phyloP scores from a whole-genome alignment of 2,888 invertebrate species.

The Thymelicus lineola region DNA sequence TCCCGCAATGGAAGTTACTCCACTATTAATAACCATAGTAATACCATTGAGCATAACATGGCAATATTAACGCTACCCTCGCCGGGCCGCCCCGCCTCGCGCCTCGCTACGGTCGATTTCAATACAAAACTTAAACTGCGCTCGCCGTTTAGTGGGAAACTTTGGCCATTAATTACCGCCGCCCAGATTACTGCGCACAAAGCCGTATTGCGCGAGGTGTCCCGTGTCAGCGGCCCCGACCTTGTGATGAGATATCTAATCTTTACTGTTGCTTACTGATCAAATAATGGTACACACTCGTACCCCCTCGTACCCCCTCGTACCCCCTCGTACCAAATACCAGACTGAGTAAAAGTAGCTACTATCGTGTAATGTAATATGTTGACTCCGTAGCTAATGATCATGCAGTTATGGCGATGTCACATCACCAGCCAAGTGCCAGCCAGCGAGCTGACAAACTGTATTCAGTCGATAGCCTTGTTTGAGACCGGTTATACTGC shows the following conservation, averaged over 20 bases:
- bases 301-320: too few species aligned
- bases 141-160: constrained; percentile 24
- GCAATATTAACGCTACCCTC: constrained; percentile 6
- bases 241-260: neutral
- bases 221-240: neutral
- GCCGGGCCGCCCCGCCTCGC: neutral
- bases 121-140: constrained; percentile 26
- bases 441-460: too few species aligned
- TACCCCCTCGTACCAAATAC: too few species aligned
- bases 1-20: neutral
- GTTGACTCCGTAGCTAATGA: too few species aligned
- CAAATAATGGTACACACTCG: too few species aligned
- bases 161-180: constrained; percentile 21
- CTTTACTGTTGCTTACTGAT: neutral
- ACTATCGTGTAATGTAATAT: too few species aligned
- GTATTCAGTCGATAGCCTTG: too few species aligned
- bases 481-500: too few species aligned
- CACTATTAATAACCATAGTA: constrained; percentile 12
- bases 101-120: constrained; percentile 8
- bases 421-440: too few species aligned
- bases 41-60: constrained; percentile 6
- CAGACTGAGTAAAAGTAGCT: too few species aligned
- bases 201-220: neutral
- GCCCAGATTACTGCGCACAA: constrained; percentile 14
- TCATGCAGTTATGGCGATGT: too few species aligned